Conservation (phyloP, 2,888 invertebrate genomes). For the Athalia circularis region DNA sequence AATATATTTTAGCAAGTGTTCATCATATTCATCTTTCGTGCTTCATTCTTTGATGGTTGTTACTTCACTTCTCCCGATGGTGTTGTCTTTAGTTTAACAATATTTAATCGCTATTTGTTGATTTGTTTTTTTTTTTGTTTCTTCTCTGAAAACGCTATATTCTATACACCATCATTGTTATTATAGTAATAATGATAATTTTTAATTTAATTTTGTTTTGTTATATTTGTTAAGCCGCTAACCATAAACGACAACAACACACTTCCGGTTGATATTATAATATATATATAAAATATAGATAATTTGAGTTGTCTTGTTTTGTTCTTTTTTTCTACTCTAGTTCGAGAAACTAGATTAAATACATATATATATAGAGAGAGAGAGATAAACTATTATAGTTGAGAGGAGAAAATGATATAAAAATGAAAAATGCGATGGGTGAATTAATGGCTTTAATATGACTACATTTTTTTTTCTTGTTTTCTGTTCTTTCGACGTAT, state of each 20-base stretch:
- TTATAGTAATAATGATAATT: background rate
- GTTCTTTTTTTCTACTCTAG: no score
- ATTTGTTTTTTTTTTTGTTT: background rate
- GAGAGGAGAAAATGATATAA: no score
- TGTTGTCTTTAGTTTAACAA: slow-evolving; percentile 14
- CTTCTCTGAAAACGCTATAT: slow-evolving; percentile 40
- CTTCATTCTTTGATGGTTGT: background rate
- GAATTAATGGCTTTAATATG: no score
- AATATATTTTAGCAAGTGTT: background rate
- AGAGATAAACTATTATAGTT: no score
- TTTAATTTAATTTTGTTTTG: no score
- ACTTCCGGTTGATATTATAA: slow-evolving; percentile 44
- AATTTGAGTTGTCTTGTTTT: slow-evolving; percentile 1
- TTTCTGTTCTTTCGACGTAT: no score
- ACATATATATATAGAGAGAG: no score
- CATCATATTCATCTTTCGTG: background rate
- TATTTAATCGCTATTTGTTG: background rate
- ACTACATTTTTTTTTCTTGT: no score
- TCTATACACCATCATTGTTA: slow-evolving; percentile 52
- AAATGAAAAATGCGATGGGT: no score
- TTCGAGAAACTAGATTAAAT: no score
- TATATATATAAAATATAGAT: no score
- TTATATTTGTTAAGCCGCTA: background rate
- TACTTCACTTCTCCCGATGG: background rate
- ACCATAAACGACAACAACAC: slow-evolving; percentile 42